These are phyloP conservation scores for Suillia variegata DNA, from an alignment of 2,888 invertebrate genomes.

Conservation along the genomic window DNA sequence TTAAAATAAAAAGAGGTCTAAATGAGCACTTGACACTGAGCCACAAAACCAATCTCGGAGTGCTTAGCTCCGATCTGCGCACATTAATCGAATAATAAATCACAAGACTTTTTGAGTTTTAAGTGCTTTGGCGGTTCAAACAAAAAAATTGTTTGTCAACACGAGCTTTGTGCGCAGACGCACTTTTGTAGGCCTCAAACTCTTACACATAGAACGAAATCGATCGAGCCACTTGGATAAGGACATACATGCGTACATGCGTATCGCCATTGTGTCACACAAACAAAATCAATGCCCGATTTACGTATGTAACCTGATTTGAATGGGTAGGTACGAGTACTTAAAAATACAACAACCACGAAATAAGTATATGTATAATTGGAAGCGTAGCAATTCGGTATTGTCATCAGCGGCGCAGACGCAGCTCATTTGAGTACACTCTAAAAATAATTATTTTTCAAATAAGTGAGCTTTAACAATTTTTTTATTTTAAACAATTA, in stretches of 20 bases:
- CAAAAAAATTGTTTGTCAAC: neutral
- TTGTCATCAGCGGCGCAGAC: neutral
- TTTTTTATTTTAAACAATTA: too few relatives aligned
- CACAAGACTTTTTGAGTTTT: neutral
- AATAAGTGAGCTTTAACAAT: too few relatives aligned
- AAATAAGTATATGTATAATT: neutral
- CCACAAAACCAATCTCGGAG: neutral
- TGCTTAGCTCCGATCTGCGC: neutral
- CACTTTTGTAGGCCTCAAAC: neutral
- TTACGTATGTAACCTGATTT: neutral
- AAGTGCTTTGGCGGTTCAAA: neutral
- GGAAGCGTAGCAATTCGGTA: neutral
- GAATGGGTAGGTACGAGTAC: too few relatives aligned
- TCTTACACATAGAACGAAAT: too few relatives aligned
- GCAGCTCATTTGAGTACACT: neutral
- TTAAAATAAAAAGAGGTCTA: neutral
- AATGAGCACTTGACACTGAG: conserved; percentile 2
- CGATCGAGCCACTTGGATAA: neutral
- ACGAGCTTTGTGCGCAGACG: neutral
- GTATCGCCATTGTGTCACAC: neutral
- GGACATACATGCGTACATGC: neutral
- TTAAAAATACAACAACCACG: neutral
- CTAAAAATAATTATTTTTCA: too few relatives aligned
- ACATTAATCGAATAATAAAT: neutral
- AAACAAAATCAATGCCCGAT: neutral